A percentile compares a stretch with the other conserved stretches of the same genome.
phyloP scores from a whole-genome alignment of 2,888 invertebrate species.

The Carcina quercana region DNA sequence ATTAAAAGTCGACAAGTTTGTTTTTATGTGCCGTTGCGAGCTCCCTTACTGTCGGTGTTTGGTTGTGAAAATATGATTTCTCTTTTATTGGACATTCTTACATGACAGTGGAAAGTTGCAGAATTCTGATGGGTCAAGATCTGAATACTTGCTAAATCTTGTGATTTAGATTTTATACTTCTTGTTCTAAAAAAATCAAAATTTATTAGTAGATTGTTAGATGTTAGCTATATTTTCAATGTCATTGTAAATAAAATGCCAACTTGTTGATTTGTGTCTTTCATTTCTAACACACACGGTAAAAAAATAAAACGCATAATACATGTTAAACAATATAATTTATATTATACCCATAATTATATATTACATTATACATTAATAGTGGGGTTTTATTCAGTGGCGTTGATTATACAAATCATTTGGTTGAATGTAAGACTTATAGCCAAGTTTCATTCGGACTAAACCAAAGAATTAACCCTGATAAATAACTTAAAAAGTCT shows the following conservation, averaged over 20 bases:
- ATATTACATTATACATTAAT: constrained; percentile 7
- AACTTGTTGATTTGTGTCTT: constrained; percentile 68
- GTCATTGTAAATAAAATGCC: constrained; percentile 76
- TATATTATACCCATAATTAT: neutral
- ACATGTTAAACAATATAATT: constrained; percentile 1
- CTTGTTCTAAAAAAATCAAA: constrained; percentile 73
- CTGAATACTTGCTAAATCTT: constrained; percentile 64
- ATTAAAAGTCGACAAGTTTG: constrained; percentile 39
- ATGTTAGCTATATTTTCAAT: constrained; percentile 75
- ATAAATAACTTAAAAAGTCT: too few species aligned
- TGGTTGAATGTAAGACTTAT: too few species aligned
- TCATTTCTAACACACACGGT: constrained; percentile 27
- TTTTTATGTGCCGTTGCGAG: constrained; percentile 7
- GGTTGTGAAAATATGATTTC: constrained; percentile 35
- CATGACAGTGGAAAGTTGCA: constrained; percentile 31
- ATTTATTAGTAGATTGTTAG: constrained; percentile 69
- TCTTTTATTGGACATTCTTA: constrained; percentile 17
- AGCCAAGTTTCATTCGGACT: too few species aligned
- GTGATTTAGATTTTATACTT: constrained; percentile 75
- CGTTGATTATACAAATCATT: too few species aligned
- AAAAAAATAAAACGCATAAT: neutral
- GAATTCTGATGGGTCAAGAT: constrained; percentile 48
- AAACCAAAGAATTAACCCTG: too few species aligned
- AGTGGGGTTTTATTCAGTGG: too few species aligned
- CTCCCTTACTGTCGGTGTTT: constrained; percentile 22